Percentiles rank a stretch among this genome's conserved stretches.
Conservation (phyloP, 2,113 vertebrate genomes). For the Montifringilla adamsi region DNA sequence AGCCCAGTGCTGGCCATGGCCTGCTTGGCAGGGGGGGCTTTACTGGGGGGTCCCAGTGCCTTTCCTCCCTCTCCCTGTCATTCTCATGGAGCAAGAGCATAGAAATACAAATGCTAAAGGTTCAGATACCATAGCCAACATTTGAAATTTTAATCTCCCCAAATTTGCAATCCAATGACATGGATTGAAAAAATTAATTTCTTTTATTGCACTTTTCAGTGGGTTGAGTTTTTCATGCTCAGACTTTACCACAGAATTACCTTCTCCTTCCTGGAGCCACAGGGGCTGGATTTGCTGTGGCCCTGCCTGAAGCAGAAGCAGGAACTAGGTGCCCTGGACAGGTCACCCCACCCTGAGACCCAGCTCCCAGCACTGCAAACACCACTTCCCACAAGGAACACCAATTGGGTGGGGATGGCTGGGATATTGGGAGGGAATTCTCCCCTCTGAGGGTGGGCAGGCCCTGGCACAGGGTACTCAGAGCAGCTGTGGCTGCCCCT, state of each 20-base stretch:
- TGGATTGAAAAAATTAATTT: neutral
- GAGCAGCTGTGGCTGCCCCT: neutral
- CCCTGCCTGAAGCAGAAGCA: neutral
- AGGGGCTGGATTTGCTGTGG: neutral
- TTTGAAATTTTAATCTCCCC: neutral
- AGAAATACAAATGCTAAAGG: neutral
- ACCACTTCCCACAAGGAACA: neutral
- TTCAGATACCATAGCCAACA: neutral
- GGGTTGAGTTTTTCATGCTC: neutral
- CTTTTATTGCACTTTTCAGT: neutral
- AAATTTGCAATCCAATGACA: neutral
- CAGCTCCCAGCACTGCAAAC: neutral
- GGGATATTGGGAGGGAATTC: neutral
- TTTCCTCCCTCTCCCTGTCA: neutral
- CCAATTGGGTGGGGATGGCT: fast-evolving
- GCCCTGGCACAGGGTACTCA: neutral
- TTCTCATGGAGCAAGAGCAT: neutral
- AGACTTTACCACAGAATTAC: neutral
- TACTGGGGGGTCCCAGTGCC: neutral
- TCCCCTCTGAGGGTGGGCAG: fast-evolving
- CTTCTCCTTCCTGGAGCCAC: neutral
- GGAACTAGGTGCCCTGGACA: neutral
- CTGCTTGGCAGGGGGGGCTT: neutral
- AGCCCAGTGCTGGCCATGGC: neutral
- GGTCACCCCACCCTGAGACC: neutral